Evolutionary conservation across 2,888 invertebrate species (phyloP).

Genomic region (Apamea monoglypha): DNA sequence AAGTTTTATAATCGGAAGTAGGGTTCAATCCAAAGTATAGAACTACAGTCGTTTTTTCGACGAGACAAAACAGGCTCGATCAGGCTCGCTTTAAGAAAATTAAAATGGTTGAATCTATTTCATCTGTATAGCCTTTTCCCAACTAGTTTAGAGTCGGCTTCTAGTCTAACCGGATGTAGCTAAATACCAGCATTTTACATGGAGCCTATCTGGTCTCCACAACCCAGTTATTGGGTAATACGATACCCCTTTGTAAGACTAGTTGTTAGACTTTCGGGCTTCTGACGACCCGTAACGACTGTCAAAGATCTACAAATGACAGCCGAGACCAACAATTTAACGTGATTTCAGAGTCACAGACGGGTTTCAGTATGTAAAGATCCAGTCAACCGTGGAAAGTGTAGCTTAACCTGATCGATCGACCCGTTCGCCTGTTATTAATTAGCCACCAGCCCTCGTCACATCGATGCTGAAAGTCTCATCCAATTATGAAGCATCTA

Average conservation of each 20-base stretch:
- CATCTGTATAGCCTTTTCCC: background rate
- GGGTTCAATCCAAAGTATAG: background rate
- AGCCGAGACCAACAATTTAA: too few species aligned
- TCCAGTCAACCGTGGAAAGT: background rate
- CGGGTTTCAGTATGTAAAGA: background rate
- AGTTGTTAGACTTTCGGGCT: background rate
- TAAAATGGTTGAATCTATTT: background rate
- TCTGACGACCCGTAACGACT: background rate
- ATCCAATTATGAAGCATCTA: slow-evolving; percentile 22
- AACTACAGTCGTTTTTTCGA: background rate
- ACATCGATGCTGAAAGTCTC: background rate
- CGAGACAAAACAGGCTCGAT: background rate
- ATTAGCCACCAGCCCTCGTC: background rate
- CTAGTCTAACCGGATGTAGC: background rate
- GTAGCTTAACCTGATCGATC: background rate
- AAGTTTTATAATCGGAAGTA: background rate
- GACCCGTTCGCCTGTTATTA: background rate
- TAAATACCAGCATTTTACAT: background rate
- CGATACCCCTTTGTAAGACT: background rate
- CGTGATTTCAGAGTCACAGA: background rate
- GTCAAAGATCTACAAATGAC: background rate
- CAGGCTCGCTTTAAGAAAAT: background rate
- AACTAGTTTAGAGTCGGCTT: background rate
- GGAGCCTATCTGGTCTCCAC: background rate
- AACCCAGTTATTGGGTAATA: background rate